Evolutionary conservation across 2,888 invertebrate genomes (phyloP).

Genomic region (Yponomeuta plumbellus): DNA sequence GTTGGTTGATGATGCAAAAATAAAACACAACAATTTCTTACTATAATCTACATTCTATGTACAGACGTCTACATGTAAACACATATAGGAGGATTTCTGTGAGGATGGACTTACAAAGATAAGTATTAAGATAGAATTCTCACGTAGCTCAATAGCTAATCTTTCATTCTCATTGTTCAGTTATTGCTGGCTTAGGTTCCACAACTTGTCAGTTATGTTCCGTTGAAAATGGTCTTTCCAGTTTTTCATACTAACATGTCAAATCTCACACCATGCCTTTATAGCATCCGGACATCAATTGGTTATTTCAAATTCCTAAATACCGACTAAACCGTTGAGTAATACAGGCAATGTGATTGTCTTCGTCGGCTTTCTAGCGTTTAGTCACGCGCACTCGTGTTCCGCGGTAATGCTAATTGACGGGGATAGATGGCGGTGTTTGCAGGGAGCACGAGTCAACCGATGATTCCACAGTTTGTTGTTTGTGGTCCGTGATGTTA

Average conservation of each 20-base stretch:
- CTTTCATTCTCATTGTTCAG: no score
- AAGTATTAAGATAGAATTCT: no score
- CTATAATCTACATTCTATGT: neutral
- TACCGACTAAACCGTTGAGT: constrained; percentile 31
- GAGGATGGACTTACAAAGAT: no score
- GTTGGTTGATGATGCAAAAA: neutral
- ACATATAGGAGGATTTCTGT: no score
- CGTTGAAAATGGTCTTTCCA: no score
- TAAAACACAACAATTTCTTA: neutral
- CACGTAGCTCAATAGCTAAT: no score
- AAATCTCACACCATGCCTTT: no score
- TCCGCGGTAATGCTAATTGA: constrained; percentile 51
- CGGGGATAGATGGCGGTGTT: constrained; percentile 49
- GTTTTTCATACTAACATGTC: no score
- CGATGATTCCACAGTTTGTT: neutral
- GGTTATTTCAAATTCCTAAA: neutral
- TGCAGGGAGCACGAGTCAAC: constrained; percentile 29
- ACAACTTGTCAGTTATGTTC: no score
- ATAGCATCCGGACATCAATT: no score
- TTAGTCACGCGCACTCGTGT: constrained; percentile 42
- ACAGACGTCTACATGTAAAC: no score
- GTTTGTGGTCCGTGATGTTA: neutral
- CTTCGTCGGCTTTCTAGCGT: constrained; percentile 26
- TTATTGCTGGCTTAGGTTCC: no score
- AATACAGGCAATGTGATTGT: constrained; percentile 26